Base-by-base conservation (phyloP, 64 coral and sea anemone genomes). In the Platygyra sinensis region DNA sequence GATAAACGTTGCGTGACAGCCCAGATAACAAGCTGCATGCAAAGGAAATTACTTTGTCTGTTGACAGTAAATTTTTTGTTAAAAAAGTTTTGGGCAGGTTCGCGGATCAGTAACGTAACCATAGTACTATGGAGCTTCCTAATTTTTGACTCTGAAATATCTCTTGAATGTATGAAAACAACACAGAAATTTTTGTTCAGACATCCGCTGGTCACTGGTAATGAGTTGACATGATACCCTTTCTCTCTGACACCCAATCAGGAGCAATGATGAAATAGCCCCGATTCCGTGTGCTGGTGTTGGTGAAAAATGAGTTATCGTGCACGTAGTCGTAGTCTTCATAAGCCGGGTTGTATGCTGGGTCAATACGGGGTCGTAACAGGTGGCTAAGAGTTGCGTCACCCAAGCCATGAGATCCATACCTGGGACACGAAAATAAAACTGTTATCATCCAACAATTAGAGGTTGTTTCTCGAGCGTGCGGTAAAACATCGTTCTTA, bases 251-350 rank as follows among this genome's bases (percentile, higher is more conserved):
- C 39, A 96, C 94, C 94, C 94, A 96, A 36, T 96, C 94, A 73
- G 94, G 94, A 54, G 91, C 87, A 62, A 96, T 96, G 4, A 96
- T 96, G 61, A 96, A 96, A 75, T 96, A 96, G 20, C 94, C 94
- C 63, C 91, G 87, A 87, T 93, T 82, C 30, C 87, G 61, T 69
- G 94, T 63, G 55, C 59, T 96, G 15, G 94, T 96, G 60, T 93
- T 67, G 15, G 74, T 93, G 74, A 96, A 96, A 87, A 96, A 96
- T 25, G 94, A 93, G 39, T 96, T 96, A 13, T 93, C 87, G 69
- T 93, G 91, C 2, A 90, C 52, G 84, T 96, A 96, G 82, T 96
- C 94, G 31, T 80, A 72, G 46, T 96, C 91, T 29, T 96, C 90
- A 28, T 87, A 87, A 8, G 72, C 60, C 18, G 87, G 87, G 30